A percentile compares a stretch with the other conserved stretches of the same genome.
Conservation (phyloP, 2,113 vertebrate genomes). For the Sylvia atricapilla region DNA sequence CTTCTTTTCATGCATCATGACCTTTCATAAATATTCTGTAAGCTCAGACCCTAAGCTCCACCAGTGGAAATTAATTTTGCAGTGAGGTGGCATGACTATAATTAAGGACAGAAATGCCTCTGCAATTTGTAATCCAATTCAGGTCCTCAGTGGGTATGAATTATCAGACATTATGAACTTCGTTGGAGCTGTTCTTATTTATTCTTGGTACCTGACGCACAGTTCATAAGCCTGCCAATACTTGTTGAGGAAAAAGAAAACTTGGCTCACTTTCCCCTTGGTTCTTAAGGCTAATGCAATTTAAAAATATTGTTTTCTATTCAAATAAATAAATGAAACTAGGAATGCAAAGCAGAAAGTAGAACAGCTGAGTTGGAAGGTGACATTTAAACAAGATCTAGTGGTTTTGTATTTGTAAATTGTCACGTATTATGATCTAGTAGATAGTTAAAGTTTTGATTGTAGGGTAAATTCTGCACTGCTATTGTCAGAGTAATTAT, state of each 20-base stretch:
- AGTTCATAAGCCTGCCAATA: background rate
- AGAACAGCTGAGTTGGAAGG: background rate
- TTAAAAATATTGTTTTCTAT: constrained; percentile 4
- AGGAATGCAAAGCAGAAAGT: background rate
- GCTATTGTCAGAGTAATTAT: background rate
- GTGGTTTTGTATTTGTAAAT: background rate
- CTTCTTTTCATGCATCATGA: background rate
- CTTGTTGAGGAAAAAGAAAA: background rate
- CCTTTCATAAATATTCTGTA: background rate
- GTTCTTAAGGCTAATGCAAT: background rate
- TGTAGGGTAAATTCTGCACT: background rate
- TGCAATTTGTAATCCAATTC: background rate
- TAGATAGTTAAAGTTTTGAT: background rate
- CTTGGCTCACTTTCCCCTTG: background rate
- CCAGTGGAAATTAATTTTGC: background rate
- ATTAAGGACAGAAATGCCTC: background rate
- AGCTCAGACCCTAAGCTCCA: background rate
- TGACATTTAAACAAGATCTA: background rate
- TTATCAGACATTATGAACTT: background rate
- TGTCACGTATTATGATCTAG: background rate
- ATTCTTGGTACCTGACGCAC: background rate
- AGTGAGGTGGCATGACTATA: background rate
- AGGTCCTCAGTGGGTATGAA: background rate
- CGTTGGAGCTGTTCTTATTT: background rate
- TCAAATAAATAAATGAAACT: background rate